Base-by-base conservation (phyloP, 2,888 invertebrate genomes). In the Lamellibrachia columna region DNA sequence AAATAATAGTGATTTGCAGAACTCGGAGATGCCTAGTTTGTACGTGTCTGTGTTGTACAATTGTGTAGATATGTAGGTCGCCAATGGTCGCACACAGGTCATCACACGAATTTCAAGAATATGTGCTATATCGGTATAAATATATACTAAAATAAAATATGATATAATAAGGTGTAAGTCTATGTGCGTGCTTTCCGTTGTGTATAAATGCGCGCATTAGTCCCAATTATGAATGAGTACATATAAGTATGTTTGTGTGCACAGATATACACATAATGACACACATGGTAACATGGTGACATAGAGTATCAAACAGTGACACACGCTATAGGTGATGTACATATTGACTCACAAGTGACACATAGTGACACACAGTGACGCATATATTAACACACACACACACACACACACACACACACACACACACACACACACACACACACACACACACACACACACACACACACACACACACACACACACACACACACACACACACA, bases 11-110 rank as follows among this genome's bases (percentile, higher is more conserved):
- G n/a, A 75, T 75, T 75, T 75, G 75, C 75, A n/a, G 15, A 75
- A 75, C 75, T 75, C 75, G 75, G 75, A 75, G 75, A 75, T 75
- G 75, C n/a, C 75, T 75, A 75, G 75, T 75, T 75, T 75, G 75
- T 75, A 75, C 75, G 75, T 22, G 75, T 75, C 75, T 75, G 6
- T n/a, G 22, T 75, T 75, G 75, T 75, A 22, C 22, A 75, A 75
- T 75, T 75, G 75, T 75, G n/a, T 75, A 75, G 60, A 9, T 11
- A 15, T 15, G 40, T 15, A 3, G 3, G 75, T 22, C 4, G 75
- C 75, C 22, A 15, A 6, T 15, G 15, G 75, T 11, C 75, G 6
- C 75, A 22, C 75, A 75, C 15, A 75, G 75, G 22, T 75, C 15
- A 75, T 75, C n/a, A n/a, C 75, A 75, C n/a, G 75, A 22, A 75